These are phyloP conservation scores for Isaurus tuberculatus DNA, from an alignment of 92 coral and sea anemone species.

Conservation along the genomic window DNA sequence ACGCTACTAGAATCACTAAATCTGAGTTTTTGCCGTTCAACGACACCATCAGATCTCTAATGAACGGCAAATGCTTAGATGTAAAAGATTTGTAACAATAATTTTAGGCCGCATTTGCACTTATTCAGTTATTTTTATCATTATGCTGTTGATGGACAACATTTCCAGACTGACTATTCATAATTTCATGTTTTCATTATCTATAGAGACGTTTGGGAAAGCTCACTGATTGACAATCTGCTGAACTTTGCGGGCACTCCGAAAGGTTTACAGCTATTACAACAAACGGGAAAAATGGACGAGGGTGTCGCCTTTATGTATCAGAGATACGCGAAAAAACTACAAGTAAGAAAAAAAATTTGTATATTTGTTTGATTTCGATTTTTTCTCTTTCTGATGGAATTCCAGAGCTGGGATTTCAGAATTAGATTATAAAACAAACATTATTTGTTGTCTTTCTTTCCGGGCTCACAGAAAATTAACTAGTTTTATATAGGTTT, in stretches of 20 bases:
- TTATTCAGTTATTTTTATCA: no score
- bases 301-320: conserved; percentile 97
- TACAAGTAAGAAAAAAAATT: conserved; percentile 69
- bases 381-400: neutral
- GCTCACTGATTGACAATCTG: conserved; percentile 91
- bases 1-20: no score
- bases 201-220: conserved; percentile 83
- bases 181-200: neutral
- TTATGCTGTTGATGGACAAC: no score
- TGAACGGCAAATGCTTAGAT: no score
- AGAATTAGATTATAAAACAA: neutral
- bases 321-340: conserved; percentile 90
- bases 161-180: neutral
- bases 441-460: neutral
- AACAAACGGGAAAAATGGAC: conserved; percentile 95
- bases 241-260: conserved; percentile 99
- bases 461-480: neutral
- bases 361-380: neutral
- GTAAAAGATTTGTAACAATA: no score
- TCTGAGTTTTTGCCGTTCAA: no score
- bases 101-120: no score
- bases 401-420: neutral
- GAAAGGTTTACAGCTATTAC: conserved; percentile 88
- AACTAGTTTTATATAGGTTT: neutral
- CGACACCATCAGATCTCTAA: no score